phyloP scores from a whole-genome alignment of 2,888 invertebrate genomes.

The Ochlodes sylvanus region DNA sequence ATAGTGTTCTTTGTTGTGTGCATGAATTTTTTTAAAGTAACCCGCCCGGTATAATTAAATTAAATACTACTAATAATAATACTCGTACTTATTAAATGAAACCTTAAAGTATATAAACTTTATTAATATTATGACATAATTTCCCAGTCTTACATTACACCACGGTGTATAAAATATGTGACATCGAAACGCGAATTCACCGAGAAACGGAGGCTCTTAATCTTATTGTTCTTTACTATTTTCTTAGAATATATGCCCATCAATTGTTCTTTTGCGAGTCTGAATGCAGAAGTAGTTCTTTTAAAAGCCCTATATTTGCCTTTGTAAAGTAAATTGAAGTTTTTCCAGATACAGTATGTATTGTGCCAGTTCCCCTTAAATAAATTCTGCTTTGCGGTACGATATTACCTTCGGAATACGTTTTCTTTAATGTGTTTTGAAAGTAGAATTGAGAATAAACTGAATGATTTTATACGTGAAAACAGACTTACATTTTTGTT shows the following conservation, averaged over 20 bases:
- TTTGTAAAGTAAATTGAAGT: slow-evolving; percentile 20
- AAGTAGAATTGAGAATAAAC: neutral
- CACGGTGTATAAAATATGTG: slow-evolving; percentile 48
- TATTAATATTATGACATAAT: too few relatives aligned
- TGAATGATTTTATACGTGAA: neutral
- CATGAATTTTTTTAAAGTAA: too few relatives aligned
- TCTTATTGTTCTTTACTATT: slow-evolving; percentile 69
- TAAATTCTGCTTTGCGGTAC: neutral
- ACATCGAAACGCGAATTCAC: slow-evolving; percentile 63
- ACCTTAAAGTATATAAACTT: too few relatives aligned
- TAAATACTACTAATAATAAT: too few relatives aligned
- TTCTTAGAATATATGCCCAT: slow-evolving; percentile 47
- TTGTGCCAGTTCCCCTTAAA: neutral
- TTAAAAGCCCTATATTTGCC: slow-evolving; percentile 33
- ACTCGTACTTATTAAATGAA: too few relatives aligned
- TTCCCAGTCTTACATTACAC: slow-evolving; percentile 31
- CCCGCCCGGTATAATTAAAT: too few relatives aligned
- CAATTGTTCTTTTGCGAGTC: slow-evolving; percentile 39
- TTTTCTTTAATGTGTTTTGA: neutral
- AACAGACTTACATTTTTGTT: neutral
- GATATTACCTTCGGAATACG: neutral
- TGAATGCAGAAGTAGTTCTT: slow-evolving; percentile 40
- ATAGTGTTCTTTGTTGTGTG: too few relatives aligned
- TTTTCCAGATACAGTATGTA: slow-evolving; percentile 5
- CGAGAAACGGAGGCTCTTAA: slow-evolving; percentile 63